Conservation (phyloP, 2,888 invertebrate species). For the Ditula angustiorana region DNA sequence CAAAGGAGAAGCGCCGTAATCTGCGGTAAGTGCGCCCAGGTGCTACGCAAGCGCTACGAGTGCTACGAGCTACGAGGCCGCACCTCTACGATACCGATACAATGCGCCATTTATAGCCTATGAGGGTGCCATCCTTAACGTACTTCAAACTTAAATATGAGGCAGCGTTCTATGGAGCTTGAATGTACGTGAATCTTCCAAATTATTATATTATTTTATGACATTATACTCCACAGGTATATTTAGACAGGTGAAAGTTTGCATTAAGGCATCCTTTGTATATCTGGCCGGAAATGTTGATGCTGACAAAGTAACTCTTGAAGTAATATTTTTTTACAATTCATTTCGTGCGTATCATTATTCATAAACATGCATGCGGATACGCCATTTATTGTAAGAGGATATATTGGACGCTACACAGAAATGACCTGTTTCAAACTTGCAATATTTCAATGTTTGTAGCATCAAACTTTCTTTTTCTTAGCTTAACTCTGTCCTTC, state of each 20-base stretch:
- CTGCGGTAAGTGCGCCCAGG: conserved; percentile 66
- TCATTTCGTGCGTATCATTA: too few relatives aligned
- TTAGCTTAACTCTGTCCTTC: too few relatives aligned
- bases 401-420: too few relatives aligned
- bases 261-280: too few relatives aligned
- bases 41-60: conserved; percentile 66
- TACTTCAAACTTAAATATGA: conserved; percentile 37
- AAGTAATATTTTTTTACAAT: too few relatives aligned
- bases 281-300: too few relatives aligned
- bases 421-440: too few relatives aligned
- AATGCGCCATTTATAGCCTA: conserved; percentile 40
- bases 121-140: conserved; percentile 28
- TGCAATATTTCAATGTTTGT: too few relatives aligned
- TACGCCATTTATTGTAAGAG: not conserved
- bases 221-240: too few relatives aligned
- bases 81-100: conserved; percentile 41
- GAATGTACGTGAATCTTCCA: conserved; percentile 5
- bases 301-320: too few relatives aligned
- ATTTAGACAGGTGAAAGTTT: too few relatives aligned
- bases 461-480: too few relatives aligned
- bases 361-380: not conserved
- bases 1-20: conserved; percentile 62
- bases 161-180: conserved; percentile 2
- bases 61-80: conserved; percentile 50
- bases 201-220: not conserved